phyloP scores from a whole-genome alignment of 2,888 invertebrate species.

The Caenorhabditis sp. region DNA sequence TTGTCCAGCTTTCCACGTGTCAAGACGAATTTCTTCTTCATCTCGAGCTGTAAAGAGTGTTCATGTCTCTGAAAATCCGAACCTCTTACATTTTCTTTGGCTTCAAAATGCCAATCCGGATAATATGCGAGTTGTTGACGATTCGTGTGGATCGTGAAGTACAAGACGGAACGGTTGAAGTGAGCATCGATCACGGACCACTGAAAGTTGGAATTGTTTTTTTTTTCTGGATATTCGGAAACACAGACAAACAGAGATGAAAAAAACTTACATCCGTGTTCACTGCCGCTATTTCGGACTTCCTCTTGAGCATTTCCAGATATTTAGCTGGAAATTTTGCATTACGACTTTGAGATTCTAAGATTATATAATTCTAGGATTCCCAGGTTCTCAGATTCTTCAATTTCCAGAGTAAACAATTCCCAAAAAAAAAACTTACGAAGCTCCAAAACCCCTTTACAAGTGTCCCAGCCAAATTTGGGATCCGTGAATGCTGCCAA shows the following conservation, averaged over 20 bases:
- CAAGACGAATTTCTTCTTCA: background rate
- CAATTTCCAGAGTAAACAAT: no score
- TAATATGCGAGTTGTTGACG: slow-evolving; percentile 1
- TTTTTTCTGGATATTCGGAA: background rate
- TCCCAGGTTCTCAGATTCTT: no score
- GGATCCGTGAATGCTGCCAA: background rate
- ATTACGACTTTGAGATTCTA: no score
- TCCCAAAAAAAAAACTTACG: slow-evolving; percentile 21
- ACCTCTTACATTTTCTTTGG: background rate
- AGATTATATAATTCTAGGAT: no score
- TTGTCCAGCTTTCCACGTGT: slow-evolving; percentile 18
- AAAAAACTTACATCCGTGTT: slow-evolving; percentile 20
- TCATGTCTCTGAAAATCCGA: background rate
- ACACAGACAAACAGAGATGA: background rate
- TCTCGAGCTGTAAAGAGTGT: background rate
- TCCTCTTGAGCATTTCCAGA: background rate
- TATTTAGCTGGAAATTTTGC: slow-evolving; percentile 34
- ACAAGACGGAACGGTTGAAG: background rate
- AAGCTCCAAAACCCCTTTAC: slow-evolving; percentile 5
- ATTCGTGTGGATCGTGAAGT: slow-evolving; percentile 20
- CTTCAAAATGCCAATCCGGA: slow-evolving; percentile 40
- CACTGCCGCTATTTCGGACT: slow-evolving; percentile 2
- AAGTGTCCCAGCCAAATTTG: slow-evolving; percentile 24
- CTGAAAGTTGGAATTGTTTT: slow-evolving; percentile 8
- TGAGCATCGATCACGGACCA: slow-evolving; percentile 27